Base-by-base conservation (phyloP, 1,140 invertebrate genomes). In the Zaprionus kolodkinae region DNA sequence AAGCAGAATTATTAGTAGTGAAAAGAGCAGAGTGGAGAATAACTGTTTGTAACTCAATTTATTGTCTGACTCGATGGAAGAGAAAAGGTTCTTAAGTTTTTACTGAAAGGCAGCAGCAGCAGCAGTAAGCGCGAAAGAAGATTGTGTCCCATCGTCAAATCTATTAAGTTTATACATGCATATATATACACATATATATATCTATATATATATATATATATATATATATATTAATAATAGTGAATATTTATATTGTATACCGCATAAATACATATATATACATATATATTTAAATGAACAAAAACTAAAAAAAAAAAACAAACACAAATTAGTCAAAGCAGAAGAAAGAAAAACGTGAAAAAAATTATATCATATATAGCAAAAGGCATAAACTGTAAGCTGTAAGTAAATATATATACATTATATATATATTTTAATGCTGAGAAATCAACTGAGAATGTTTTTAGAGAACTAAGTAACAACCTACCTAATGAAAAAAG, bases 391-490 rank as follows among this genome's bases (percentile, higher is more conserved):
- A 69, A 68, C 45, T 36, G 66, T 74, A 74, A 30, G 60, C 21
- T 27, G n/a, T 68, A 68, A 61, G 56, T 61, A 33, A 69, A 57
- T 65, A 78, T 66, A 69, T 55, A 63, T 78, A 78, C 78, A 89
- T 88, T 84, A 88, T 85, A 89, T 80, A 78, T 80, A 78, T 84
- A 89, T 88, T 84, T 88, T 85, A 89, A 88, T 62, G 65, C 72
- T 71, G 54, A 78, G 81, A 79, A 73, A 87, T 67, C 73, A 84
- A 88, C 81, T 83, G 74, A 84, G 60, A 60, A 88, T 67, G 81
- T 89, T 89, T 85, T 76, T 89, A 89, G 86, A 89, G 86, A 33
- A 80, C 78, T 89, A 88, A 88, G 84, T 89, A 88, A 87, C 80
- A 89, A 88, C 84, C 84, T 88, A 88, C 84, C 84, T 89, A 89